Base-by-base conservation (phyloP, 2,113 vertebrate genomes). In the Pseudorhombus dupliciocellatus region DNA sequence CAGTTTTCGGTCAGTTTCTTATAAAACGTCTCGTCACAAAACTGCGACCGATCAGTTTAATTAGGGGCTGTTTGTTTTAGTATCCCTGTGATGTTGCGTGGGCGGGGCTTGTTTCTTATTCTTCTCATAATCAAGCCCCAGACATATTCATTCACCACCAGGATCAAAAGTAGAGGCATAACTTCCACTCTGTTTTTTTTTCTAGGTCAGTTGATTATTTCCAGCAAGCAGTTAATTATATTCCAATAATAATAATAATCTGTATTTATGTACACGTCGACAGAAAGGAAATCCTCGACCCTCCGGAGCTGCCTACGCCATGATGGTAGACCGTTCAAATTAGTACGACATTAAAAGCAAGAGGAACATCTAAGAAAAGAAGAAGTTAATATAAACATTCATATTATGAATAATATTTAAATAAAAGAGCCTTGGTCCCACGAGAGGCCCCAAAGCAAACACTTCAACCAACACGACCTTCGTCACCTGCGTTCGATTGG, bases 241-340 rank as follows among this genome's bases (percentile, higher is more conserved):
- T 79, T 86, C 84, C 75, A 87, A 86, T 88, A 88, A 86, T 62
- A 84, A 77, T 77, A n/a, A n/a, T n/a, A n/a, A 83, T 91, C 87
- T 90, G 73, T 83, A 80, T 87, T 82, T 91, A 89, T 90, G 60
- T 82, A 90, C 84, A 89, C 73, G 59, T 80, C 71, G 58, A 71
- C 71, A 73, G 75, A 28, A 81, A 82, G 75, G 34, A 66, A 70
- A 75, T 69, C 61, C 67, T 69, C 51, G 54, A 61, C 63, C 18
- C 63, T 73, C 55, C 61, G 66, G 56, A 86, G 79, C 70, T 62
- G 83, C 72, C 76, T 75, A 85, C 85, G 20, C 58, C 42, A 77
- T 42, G 89, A 84, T 25, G 26, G 86, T 81, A 88, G 83, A 82
- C 80, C 3, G 22, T 59, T 40, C 57, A 48, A 83, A 87, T 86